Conservation (phyloP, 2,888 invertebrate species). For the Lordiphosa fenestrarum region DNA sequence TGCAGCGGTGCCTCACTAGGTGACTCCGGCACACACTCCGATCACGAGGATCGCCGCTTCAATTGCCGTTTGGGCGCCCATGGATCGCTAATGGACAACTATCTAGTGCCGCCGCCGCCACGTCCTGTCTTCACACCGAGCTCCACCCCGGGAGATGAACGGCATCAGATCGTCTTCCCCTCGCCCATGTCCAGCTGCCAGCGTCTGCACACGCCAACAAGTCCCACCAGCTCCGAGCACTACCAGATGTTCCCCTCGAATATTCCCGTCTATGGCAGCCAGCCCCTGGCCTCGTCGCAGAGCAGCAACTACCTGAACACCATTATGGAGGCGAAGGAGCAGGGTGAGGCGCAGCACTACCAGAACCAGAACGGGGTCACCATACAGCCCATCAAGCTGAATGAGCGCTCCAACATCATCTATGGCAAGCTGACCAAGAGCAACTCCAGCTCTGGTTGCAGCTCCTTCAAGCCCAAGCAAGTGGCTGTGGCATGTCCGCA, state of each 20-base stretch:
- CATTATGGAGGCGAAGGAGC: slow-evolving; percentile 79
- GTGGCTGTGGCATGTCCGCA: slow-evolving; percentile 63
- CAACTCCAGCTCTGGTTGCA: slow-evolving; percentile 69
- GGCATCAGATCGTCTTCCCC: slow-evolving; percentile 78
- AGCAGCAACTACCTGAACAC: slow-evolving; percentile 79
- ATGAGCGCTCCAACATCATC: slow-evolving; percentile 78
- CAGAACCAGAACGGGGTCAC: slow-evolving; percentile 73
- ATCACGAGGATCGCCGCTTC: slow-evolving; percentile 86
- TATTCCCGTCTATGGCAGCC: slow-evolving; percentile 78
- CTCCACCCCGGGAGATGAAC: slow-evolving; percentile 79
- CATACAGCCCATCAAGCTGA: slow-evolving; percentile 79
- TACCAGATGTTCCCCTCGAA: slow-evolving; percentile 80
- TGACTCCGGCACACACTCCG: slow-evolving; percentile 92
- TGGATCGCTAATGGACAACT: slow-evolving; percentile 82
- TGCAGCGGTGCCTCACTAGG: slow-evolving; percentile 89
- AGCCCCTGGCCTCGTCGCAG: slow-evolving; percentile 65
- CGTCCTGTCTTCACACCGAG: slow-evolving; percentile 80
- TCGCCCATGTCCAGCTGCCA: slow-evolving; percentile 75
- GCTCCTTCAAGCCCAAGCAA: slow-evolving; percentile 78
- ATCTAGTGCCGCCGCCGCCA: slow-evolving; percentile 84
- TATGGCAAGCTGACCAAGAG: slow-evolving; percentile 78
- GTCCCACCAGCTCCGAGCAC: slow-evolving; percentile 77
- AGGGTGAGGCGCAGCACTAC: slow-evolving; percentile 59
- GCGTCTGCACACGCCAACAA: slow-evolving; percentile 77
- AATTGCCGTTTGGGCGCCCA: slow-evolving; percentile 77